Evolutionary conservation across 2,113 vertebrate genomes (phyloP).

Genomic region (Edolisoma coerulescens): DNA sequence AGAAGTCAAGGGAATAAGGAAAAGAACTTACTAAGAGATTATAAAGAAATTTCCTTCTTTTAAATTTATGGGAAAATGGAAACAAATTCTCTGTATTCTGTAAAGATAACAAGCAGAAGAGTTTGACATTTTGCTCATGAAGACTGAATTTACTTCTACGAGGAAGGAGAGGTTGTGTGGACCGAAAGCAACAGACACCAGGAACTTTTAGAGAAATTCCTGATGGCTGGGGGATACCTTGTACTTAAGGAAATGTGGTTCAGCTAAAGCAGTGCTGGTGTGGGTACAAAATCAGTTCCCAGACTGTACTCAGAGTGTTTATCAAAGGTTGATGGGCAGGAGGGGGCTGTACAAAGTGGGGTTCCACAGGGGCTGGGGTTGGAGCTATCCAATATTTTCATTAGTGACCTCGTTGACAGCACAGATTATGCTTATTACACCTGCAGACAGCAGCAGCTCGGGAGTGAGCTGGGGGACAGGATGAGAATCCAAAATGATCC

Average conservation of each 20-base stretch:
- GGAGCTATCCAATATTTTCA: not conserved
- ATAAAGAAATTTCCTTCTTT: not conserved
- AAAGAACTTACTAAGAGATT: not conserved
- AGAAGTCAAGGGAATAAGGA: not conserved
- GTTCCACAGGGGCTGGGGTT: not conserved
- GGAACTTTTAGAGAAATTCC: not conserved
- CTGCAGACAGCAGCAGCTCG: not conserved
- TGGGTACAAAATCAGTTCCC: not conserved
- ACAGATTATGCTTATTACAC: not conserved
- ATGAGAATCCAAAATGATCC: not conserved
- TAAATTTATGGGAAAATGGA: not conserved
- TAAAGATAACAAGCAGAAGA: not conserved
- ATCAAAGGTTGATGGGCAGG: not conserved
- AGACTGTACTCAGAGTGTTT: not conserved
- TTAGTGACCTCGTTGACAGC: not conserved
- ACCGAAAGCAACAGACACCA: not conserved
- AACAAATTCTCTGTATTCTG: not conserved
- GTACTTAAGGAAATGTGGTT: not conserved
- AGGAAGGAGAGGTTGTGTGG: not conserved
- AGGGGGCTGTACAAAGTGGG: fast-evolving
- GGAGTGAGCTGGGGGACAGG: not conserved
- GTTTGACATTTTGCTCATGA: not conserved
- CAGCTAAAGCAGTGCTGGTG: not conserved
- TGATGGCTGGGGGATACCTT: not conserved
- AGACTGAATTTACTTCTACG: not conserved